phyloP scores from a whole-genome alignment of 2,113 vertebrate species.

The Austrofundulus limnaeus region DNA sequence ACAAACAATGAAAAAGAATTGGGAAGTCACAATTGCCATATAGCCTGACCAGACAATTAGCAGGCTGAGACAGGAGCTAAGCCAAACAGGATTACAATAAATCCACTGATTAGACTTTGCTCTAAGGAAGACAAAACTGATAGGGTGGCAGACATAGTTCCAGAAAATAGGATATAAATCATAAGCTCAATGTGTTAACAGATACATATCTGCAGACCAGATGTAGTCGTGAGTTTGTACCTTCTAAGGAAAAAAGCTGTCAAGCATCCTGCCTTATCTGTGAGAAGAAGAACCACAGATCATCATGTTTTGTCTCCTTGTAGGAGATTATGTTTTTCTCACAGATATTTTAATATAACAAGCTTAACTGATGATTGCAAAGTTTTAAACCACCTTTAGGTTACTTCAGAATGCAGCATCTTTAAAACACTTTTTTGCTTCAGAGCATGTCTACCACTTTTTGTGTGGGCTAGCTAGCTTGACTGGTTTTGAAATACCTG shows the following conservation, averaged over 20 bases:
- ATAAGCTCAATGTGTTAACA: constrained; percentile 1
- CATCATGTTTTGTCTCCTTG: too few relatives aligned
- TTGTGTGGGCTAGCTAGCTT: too few relatives aligned
- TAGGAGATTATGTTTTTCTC: too few relatives aligned
- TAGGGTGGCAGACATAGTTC: constrained; percentile 7
- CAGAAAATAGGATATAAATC: constrained; percentile 17
- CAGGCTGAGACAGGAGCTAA: constrained; percentile 46
- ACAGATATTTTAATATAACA: too few relatives aligned
- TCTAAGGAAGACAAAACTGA: constrained; percentile 37
- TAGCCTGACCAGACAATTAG: constrained; percentile 36
- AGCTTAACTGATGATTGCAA: too few relatives aligned
- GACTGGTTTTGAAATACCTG: too few relatives aligned
- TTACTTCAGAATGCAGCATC: too few relatives aligned
- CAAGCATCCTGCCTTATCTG: neutral
- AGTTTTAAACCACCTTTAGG: too few relatives aligned
- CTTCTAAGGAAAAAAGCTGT: neutral
- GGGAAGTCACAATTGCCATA: constrained; percentile 9
- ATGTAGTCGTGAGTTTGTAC: neutral
- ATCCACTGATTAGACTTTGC: constrained; percentile 27
- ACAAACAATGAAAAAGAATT: constrained; percentile 25
- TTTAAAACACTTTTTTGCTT: too few relatives aligned
- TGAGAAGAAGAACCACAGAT: neutral
- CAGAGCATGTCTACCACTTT: too few relatives aligned
- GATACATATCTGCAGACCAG: constrained; percentile 6
- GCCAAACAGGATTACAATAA: constrained; percentile 21